A percentile compares a stretch with the other conserved stretches of the same genome.
Evolutionary conservation across 2,888 invertebrate species (phyloP).

Genomic region (Drosophila picticornis): DNA sequence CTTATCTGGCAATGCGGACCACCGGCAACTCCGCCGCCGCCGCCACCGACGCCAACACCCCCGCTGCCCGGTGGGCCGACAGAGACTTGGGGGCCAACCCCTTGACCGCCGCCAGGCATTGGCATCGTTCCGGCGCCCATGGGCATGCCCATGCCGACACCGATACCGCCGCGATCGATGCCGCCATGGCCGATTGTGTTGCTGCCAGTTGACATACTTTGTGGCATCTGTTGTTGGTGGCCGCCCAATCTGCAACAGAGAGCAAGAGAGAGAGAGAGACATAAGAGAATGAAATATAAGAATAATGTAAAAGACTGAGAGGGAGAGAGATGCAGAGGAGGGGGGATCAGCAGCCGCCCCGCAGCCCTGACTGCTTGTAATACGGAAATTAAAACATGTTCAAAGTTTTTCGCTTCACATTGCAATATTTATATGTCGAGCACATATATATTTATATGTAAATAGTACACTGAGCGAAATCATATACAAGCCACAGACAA

Average conservation of each 20-base stretch:
- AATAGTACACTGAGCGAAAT: constrained; percentile 2
- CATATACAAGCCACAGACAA: not conserved
- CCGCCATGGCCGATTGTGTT: constrained; percentile 86
- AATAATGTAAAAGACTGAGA: not conserved
- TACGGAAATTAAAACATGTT: constrained; percentile 81
- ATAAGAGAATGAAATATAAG: constrained; percentile 7
- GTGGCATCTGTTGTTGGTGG: constrained; percentile 85
- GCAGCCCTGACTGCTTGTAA: constrained; percentile 57
- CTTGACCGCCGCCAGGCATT: constrained; percentile 66
- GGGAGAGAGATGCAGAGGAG: not conserved
- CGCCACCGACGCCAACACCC: constrained; percentile 70
- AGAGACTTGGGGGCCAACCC: constrained; percentile 60
- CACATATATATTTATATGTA: constrained; percentile 15
- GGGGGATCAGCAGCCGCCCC: not conserved
- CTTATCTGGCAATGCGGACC: constrained; percentile 88
- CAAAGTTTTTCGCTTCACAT: constrained; percentile 54
- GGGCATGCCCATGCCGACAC: constrained; percentile 69
- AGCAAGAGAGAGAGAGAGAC: constrained; percentile 15
- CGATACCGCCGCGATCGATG: constrained; percentile 82
- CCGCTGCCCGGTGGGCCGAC: constrained; percentile 56
- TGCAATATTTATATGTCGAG: constrained; percentile 50
- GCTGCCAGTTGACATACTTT: constrained; percentile 88
- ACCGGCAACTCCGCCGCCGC: constrained; percentile 83
- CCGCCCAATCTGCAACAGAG: constrained; percentile 83
- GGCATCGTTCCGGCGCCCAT: constrained; percentile 77